Evolutionary conservation across 2,113 vertebrate genomes (phyloP), one percentile per base, ranked within the genome.

Genomic region (Lutjanus erythropterus): DNA sequence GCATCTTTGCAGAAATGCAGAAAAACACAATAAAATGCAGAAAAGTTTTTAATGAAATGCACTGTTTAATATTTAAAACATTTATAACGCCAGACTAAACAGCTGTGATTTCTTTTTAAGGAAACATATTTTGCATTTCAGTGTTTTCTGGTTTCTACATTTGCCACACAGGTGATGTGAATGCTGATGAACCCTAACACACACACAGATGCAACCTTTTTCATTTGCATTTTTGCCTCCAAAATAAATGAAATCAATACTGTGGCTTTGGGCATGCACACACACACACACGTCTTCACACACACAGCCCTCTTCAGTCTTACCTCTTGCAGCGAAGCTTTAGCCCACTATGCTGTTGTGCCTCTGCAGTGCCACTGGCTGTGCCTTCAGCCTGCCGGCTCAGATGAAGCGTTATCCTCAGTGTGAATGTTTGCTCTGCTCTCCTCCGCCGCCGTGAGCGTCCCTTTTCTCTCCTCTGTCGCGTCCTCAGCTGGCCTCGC

Each of bases 301-400:
- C 66, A 59, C 72, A 83, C 35, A 60, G 11, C 44, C 23, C 72
- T 19, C 71, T 75, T 61, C 46, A 33, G 79, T 25, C 87, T 89
- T 90, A 94, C 94, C 93, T 93, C 80, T 84, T 16, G 6, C 73
- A 79, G 80, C 47, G 27, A 64, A 66, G 59, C 87, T 71, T 42
- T 56, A 73, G 74, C 71, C 71, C 75, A 46, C 74, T 60, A 80
- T 81, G 81, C 88, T 78, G 80, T 15, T 49, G 76, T 64, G 80
- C 81, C 89, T 91, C 87, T 89, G 88, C 90, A 91, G 87, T 85
- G 91, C 81, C 75, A 68, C 85, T 70, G 76, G 76, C 69, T 37
- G 76, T 75, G 77, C 68, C 86, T 84, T 89, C 86, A 89, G 88
- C 77, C 87, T 64, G 76, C 78, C 70, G 60, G 64, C 81, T 53